Evolutionary conservation across 2,797 vertebrate species (phyloP), one percentile per base, ranked within the genome.

Genomic region (Atherinosoma microstoma): DNA sequence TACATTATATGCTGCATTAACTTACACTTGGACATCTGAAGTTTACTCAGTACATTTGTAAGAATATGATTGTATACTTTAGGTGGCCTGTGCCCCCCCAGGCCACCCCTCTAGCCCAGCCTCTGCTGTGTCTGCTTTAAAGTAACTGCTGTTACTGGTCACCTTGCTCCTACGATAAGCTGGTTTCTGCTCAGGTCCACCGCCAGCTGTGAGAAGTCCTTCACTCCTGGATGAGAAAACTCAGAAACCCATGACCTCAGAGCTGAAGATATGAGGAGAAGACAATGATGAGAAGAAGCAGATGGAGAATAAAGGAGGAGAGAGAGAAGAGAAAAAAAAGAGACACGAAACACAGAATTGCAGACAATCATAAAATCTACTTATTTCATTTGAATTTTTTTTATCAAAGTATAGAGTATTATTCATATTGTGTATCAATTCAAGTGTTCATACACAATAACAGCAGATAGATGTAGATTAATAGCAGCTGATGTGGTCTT

Each of bases 161-260:
- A 99, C 98, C 98, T 97, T 78, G 98, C 97, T 93, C 98, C 98
- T 54, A 98, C 96, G 75, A 99, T 94, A 76, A 99, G 95, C 88
- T 99, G 98, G 89, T 96, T 97, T 84, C 96, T 95, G 94, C 93
- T 94, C 90, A 96, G 93, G 91, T 99, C 98, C 84, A 99, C 86
- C 16, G 96, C 93, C 64, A 99, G 93, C 88, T 97, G 98, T 51
- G 98, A 98, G 90, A 97, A 99, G 84, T 99, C 97, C 58, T 84
- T 95, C 60, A 95, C 97, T 84, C 95, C 96, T 62, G 96, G 93
- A 81, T 93, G 95, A 67, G 96, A 96, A 93, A 99, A 99, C 88
- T 96, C 96, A 0, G 92, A 96, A 81, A 98, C 82, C 97, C 97
- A 97, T 0, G 95, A 95, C 87, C 93, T 96, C 86, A 99, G 86